A percentile compares a stretch with the other conserved stretches of the same genome.
phyloP scores from a whole-genome alignment of 2,888 invertebrate genomes.

The Mesorhabditis sp. region DNA sequence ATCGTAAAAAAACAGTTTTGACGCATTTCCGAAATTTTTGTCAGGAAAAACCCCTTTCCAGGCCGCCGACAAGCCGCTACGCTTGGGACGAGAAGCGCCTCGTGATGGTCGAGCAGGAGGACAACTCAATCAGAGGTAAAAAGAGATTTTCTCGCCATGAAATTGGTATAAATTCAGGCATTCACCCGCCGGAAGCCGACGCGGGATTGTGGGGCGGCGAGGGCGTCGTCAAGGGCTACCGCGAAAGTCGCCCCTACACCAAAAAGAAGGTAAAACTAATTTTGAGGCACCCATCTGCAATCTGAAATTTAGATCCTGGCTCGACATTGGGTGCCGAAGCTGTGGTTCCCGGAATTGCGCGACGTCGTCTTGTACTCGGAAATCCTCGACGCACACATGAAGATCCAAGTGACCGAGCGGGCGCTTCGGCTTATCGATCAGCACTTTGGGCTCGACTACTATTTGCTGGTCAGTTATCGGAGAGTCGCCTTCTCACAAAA shows the following conservation, averaged over 20 bases:
- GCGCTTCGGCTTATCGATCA: constrained; percentile 81
- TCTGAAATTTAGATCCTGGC: neutral
- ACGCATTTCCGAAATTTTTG: too few species aligned
- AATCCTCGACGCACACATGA: constrained; percentile 48
- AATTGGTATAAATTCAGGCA: constrained; percentile 64
- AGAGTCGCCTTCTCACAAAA: too few species aligned
- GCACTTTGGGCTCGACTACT: constrained; percentile 87
- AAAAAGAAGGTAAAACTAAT: constrained; percentile 54
- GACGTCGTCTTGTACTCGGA: constrained; percentile 73
- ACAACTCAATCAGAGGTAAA: constrained; percentile 34
- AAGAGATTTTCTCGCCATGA: neutral
- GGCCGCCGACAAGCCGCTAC: constrained; percentile 34
- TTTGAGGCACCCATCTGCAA: neutral
- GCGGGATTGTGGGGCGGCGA: constrained; percentile 94
- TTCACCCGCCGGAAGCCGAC: constrained; percentile 76
- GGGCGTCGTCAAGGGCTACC: constrained; percentile 81
- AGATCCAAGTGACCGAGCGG: constrained; percentile 73
- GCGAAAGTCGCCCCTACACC: constrained; percentile 46
- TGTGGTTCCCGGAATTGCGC: constrained; percentile 80
- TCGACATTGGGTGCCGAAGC: constrained; percentile 70
- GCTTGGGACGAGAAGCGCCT: constrained; percentile 42
- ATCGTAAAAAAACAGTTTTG: too few species aligned
- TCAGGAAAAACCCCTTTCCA: constrained; percentile 11
- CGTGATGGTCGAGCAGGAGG: constrained; percentile 41
- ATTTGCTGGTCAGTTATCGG: constrained; percentile 67